Conservation (phyloP, 2,797 vertebrate species). For the Myripristis murdjan region DNA sequence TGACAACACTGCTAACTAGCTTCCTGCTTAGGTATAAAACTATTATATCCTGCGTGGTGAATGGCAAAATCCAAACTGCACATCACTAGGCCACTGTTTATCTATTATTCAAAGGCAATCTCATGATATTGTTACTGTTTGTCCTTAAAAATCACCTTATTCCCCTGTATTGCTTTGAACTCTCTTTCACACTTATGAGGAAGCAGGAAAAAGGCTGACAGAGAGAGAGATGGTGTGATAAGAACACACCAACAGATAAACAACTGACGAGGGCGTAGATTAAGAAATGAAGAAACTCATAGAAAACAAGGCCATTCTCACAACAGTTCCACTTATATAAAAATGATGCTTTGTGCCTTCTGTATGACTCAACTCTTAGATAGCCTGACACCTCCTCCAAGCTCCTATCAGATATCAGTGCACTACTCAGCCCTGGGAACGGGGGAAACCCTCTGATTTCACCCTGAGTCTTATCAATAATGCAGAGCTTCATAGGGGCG, state of each 20-base stretch:
- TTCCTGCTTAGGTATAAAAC: not conserved
- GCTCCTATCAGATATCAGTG: constrained; percentile 12
- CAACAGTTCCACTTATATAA: not conserved
- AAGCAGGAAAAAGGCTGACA: constrained; percentile 7
- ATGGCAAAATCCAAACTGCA: not conserved
- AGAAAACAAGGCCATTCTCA: not conserved
- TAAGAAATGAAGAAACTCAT: not conserved
- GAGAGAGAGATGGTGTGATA: constrained; percentile 1
- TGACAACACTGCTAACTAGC: too few relatives aligned
- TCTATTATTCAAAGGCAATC: constrained; percentile 64
- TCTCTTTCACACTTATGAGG: constrained; percentile 12
- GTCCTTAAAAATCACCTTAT: constrained; percentile 46
- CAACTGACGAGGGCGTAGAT: not conserved
- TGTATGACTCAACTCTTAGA: constrained; percentile 13
- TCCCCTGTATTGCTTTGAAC: constrained; percentile 33
- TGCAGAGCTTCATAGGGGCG: constrained; percentile 40
- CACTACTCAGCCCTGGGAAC: constrained; percentile 16
- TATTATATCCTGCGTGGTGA: not conserved
- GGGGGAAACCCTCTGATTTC: constrained; percentile 47
- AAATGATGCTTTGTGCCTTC: not conserved
- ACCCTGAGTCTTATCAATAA: constrained; percentile 64
- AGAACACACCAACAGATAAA: constrained; percentile 1
- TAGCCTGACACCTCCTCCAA: constrained; percentile 1
- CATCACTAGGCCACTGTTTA: constrained; percentile 33
- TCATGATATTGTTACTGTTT: constrained; percentile 46